Evolutionary conservation across 2,113 vertebrate genomes (phyloP).

Genomic region (Apeltes quadracus): DNA sequence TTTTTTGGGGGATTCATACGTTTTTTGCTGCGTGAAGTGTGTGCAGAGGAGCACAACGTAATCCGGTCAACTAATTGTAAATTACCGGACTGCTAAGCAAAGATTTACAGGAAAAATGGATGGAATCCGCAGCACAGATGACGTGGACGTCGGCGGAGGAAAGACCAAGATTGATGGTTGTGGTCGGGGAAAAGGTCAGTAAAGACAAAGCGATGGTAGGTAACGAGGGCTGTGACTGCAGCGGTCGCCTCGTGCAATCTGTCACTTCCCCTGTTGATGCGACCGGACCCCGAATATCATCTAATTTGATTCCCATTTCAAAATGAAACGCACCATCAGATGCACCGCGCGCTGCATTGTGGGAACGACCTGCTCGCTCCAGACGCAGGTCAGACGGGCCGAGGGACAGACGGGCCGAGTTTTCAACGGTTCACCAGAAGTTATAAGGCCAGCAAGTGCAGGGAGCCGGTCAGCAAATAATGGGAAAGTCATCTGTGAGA

Average conservation of each 20-base stretch:
- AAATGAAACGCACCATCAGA: conserved; percentile 34
- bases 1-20: too few relatives aligned
- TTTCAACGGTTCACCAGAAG: too few relatives aligned
- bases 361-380: conserved; percentile 13
- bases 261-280: conserved; percentile 39
- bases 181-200: conserved; percentile 51
- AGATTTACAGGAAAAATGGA: conserved; percentile 45
- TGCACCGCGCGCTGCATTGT: conserved; percentile 22
- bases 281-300: conserved; percentile 33
- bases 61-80: conserved; percentile 38
- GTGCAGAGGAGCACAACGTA: not conserved
- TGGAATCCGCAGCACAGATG: conserved; percentile 37
- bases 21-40: not conserved
- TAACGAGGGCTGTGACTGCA: conserved; percentile 29
- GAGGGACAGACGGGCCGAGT: too few relatives aligned
- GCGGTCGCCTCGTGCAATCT: conserved; percentile 35
- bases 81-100: conserved; percentile 35
- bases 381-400: too few relatives aligned
- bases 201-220: conserved; percentile 25
- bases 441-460: conserved; percentile 62
- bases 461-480: conserved; percentile 70
- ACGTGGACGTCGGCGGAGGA: conserved; percentile 24
- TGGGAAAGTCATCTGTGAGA: conserved; percentile 77
- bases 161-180: conserved; percentile 46
- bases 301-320: conserved; percentile 57